phyloP scores from a whole-genome alignment of 2,797 vertebrate species.

The Crenuchus spilurus region DNA sequence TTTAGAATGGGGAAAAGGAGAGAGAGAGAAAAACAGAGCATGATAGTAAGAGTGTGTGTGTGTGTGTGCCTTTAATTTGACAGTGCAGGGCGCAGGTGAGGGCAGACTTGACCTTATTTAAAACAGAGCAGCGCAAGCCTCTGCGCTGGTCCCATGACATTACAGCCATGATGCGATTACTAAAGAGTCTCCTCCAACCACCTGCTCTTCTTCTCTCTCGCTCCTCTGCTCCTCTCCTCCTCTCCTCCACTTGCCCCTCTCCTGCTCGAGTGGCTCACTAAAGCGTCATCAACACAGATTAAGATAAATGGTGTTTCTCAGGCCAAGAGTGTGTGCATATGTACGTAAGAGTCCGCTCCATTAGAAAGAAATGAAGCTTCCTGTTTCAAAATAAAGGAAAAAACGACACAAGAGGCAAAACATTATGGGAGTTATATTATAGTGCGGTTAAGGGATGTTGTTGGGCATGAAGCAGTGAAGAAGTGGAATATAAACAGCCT shows the following conservation, averaged over 20 bases:
- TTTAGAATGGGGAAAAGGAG: not conserved
- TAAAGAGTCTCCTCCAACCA: constrained; percentile 37
- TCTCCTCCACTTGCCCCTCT: constrained; percentile 61
- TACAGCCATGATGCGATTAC: constrained; percentile 41
- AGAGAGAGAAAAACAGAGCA: not conserved
- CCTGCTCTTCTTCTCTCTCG: constrained; percentile 30
- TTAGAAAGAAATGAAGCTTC: constrained; percentile 9
- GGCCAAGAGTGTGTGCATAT: constrained; percentile 6
- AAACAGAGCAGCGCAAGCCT: constrained; percentile 10
- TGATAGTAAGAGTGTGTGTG: not conserved
- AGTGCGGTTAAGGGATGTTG: not conserved
- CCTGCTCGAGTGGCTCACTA: constrained; percentile 58
- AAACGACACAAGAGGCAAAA: not conserved
- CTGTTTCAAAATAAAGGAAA: not conserved
- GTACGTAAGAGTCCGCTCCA: constrained; percentile 8
- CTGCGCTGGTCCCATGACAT: constrained; percentile 19
- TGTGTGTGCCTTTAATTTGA: constrained; percentile 30
- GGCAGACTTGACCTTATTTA: constrained; percentile 29
- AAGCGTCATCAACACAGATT: constrained; percentile 73
- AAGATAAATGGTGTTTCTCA: constrained; percentile 69
- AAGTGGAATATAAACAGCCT: no score
- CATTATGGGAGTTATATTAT: not conserved
- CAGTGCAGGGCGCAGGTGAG: constrained; percentile 7
- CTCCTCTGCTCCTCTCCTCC: constrained; percentile 55
- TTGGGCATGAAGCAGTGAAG: no score